phyloP scores from a whole-genome alignment of 2,797 vertebrate genomes.

The Fundulus diaphanus region DNA sequence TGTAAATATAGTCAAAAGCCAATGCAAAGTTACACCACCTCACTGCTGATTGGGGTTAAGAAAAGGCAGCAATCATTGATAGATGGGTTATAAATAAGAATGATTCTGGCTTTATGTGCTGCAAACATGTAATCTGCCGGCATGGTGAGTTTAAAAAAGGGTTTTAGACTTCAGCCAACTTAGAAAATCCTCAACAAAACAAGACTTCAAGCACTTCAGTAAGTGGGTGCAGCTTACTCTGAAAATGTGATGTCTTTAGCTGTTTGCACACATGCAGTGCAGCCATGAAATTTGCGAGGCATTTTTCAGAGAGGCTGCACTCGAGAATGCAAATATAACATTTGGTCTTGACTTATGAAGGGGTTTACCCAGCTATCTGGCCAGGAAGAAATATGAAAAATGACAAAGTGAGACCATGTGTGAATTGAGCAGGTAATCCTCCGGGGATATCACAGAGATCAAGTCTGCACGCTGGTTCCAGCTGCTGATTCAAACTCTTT shows the following conservation, averaged over 20 bases:
- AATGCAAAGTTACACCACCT: constrained; percentile 49
- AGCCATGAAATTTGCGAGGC: neutral
- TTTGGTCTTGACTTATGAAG: constrained; percentile 8
- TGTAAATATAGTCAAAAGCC: constrained; percentile 46
- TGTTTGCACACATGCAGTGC: constrained; percentile 8
- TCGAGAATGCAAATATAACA: constrained; percentile 18
- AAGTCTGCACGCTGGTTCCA: constrained; percentile 3
- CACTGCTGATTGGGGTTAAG: constrained; percentile 58
- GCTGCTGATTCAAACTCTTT: constrained; percentile 18
- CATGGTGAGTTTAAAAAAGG: constrained; percentile 40
- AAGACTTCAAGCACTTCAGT: constrained; percentile 36
- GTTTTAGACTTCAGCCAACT: constrained; percentile 37
- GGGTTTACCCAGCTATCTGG: constrained; percentile 14
- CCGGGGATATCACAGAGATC: constrained; percentile 8
- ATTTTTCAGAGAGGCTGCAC: constrained; percentile 13
- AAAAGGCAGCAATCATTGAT: constrained; percentile 57
- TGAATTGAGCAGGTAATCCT: constrained; percentile 26
- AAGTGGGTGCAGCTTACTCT: constrained; percentile 33
- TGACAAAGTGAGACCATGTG: constrained; percentile 24
- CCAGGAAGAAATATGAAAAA: constrained; percentile 20
- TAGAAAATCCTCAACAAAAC: constrained; percentile 19
- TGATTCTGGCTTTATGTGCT: constrained; percentile 39
- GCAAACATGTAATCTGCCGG: constrained; percentile 62
- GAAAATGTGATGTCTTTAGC: constrained; percentile 29
- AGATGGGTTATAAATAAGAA: constrained; percentile 56